Conservation (phyloP, 35 echinoderm and acorn worm genomes). For the Ophioderma brevispina region DNA sequence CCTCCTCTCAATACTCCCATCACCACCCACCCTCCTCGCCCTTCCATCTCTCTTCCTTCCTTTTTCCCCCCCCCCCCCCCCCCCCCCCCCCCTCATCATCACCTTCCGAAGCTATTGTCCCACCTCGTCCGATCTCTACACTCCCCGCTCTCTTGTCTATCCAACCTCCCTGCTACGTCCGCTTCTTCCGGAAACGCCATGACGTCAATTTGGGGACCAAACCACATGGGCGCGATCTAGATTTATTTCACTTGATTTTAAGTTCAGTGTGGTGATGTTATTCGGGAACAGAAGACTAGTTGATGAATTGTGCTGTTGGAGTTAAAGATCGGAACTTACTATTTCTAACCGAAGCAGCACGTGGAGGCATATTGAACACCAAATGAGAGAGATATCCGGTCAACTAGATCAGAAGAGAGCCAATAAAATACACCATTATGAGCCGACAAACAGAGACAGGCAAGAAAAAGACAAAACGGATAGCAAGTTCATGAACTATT, state of each 20-base stretch:
- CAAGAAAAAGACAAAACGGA: background rate
- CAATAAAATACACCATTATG: no score
- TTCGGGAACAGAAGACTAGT: conserved; percentile 15
- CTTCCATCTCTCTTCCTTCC: no score
- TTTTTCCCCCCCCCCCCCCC: no score
- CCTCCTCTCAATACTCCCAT: no score
- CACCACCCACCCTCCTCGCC: no score
- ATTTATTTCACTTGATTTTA: conserved; percentile 55
- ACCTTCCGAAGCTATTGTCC: no score
- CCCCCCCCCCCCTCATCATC: no score
- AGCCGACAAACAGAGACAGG: background rate
- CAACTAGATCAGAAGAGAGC: background rate
- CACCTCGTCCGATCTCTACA: no score
- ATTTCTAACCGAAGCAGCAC: conserved; percentile 37
- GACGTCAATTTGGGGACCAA: conserved; percentile 49
- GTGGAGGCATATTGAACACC: conserved; percentile 27
- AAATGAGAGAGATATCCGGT: conserved; percentile 27
- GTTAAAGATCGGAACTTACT: conserved; percentile 41
- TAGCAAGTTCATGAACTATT: conserved; percentile 9
- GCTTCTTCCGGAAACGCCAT: conserved; percentile 44
- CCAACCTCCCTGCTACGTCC: conserved; percentile 35
- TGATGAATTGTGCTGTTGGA: conserved; percentile 45
- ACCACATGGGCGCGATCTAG: conserved; percentile 45
- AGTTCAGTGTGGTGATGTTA: no score
- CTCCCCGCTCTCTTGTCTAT: no score